Base-by-base conservation (phyloP, 2,888 invertebrate species). In the Meiosimyza decipiens region DNA sequence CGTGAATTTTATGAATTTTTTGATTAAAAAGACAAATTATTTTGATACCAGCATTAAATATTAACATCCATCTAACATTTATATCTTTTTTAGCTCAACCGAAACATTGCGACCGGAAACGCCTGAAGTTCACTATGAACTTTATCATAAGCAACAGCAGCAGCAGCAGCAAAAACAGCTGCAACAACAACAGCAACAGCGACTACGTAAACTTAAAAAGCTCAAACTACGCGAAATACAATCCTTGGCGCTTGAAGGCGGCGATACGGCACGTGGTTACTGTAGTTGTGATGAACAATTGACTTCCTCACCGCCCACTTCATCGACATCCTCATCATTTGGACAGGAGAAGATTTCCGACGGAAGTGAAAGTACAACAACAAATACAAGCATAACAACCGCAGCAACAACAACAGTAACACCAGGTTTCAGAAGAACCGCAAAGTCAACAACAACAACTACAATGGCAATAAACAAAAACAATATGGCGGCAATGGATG, bases 271-370 rank as follows among this genome's bases (percentile, higher is more conserved):
- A 22, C 80, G 83, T 22, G 84, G 84, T 66, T 84, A 85, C 75
- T 84, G 84, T 71, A 85, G 85, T 67, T 84, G 84, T 73, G 84
- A 84, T 71, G 84, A 85, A 75, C 84, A 84, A 76, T 79, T 81
- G 75, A 77, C 77, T 50, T 73, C 77, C 22, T 74, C 80, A 54
- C 50, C 77, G 70, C 68, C 77, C 52, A 70, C 78, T 28, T 70
- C 77, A 71, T 66, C 75, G 15, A 73, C 77, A 59, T 69, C 69
- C 22, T 40, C 54, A 40, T 70, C 70, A 47, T 49, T 70, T 22
- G 62, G 62, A 13, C 68, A 50, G n/a, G 68, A 59, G 13, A 59
- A 59, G 57, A 22, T 49, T 22, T 49, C 59, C 18, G 62, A 70
- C 63, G 16, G 64, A 62, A 52, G 65, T 62, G 72, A 60, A 63